Base-by-base conservation (phyloP, 92 coral and sea anemone genomes). In the Epizoanthus scotinus region DNA sequence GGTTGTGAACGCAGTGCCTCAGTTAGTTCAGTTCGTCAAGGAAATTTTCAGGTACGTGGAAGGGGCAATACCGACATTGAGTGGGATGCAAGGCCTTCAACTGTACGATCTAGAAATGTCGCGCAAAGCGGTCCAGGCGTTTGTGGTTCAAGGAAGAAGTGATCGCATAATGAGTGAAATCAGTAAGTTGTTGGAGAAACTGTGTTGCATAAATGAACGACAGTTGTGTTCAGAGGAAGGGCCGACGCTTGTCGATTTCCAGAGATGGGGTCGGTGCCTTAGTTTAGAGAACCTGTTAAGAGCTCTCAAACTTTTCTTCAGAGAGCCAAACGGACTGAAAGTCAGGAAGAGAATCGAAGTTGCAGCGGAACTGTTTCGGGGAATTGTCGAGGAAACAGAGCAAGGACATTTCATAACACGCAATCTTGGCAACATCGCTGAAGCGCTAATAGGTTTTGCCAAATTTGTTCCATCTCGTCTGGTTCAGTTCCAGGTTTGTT, bases 401-500 rank as follows among this genome's bases (percentile, higher is more conserved):
- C 70, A 65, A 27, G 50, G 47, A 18, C 8, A 65, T 65, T 65
- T 29, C 70, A 65, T 65, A 15, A 21, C 70, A 65, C 47, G 49
- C 17, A 47, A 65, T 31, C 42, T 28, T 13, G 70, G 70, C 47
- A 65, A 65, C 50, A 31, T 65, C 49, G 70, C 70, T 27, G 70
- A 9, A 2, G 70, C 20, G 4, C 26, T 65, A 15, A 36, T 65
- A 6, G 0, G 6, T 18, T 65, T 65, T 65, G 70, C 70, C 29
- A 65, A 65, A 47, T 65, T 65, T 25, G 49, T 17, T 31, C 70
- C 70, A 65, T 40, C 70, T 9, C 70, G 70, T 7, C 70, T 65
- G 19, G 70, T 65, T 15, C 70, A 65, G 8, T 65, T 65, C 36
- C 15, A 27, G 49, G 50, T 65, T 65, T 0, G 0, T 6, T 60